phyloP scores from a whole-genome alignment of 2,888 invertebrate species.

The Notodonta ziczac region DNA sequence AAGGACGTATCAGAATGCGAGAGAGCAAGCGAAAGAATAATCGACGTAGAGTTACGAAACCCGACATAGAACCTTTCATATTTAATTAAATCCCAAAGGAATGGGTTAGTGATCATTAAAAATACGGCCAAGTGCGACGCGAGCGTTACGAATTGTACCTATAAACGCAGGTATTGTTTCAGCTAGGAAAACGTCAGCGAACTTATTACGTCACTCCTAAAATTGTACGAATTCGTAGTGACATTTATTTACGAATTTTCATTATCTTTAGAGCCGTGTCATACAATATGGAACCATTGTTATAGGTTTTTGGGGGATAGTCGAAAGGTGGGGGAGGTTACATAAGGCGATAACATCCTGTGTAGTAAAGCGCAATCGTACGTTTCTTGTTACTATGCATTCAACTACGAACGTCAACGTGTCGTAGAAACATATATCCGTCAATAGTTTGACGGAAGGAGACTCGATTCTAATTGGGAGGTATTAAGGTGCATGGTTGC shows the following conservation, averaged over 20 bases:
- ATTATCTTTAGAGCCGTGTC: neutral
- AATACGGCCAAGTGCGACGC: slow-evolving; percentile 35
- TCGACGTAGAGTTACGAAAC: slow-evolving; percentile 59
- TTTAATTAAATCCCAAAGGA: slow-evolving; percentile 61
- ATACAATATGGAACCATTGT: neutral
- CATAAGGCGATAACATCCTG: neutral
- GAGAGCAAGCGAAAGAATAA: slow-evolving; percentile 63
- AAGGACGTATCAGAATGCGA: slow-evolving; percentile 65
- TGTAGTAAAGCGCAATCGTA: slow-evolving; percentile 2
- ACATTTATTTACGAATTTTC: neutral
- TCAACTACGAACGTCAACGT: neutral
- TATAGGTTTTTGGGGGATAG: neutral
- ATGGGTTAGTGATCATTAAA: slow-evolving; percentile 48
- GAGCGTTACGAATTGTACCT: neutral
- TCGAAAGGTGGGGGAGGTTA: neutral
- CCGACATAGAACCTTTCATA: slow-evolving; percentile 59
- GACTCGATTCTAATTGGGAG: no score
- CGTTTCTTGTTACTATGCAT: neutral
- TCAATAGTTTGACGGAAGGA: neutral
- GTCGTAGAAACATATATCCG: neutral
- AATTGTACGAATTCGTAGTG: slow-evolving; percentile 1
- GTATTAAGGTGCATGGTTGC: no score
- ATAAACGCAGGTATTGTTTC: slow-evolving; percentile 1
- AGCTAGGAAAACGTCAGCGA: neutral
- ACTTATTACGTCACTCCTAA: slow-evolving; percentile 2